Percentiles rank a stretch among this genome's conserved stretches.
phyloP scores from a whole-genome alignment of 2,113 vertebrate species.

The Origma solitaria region DNA sequence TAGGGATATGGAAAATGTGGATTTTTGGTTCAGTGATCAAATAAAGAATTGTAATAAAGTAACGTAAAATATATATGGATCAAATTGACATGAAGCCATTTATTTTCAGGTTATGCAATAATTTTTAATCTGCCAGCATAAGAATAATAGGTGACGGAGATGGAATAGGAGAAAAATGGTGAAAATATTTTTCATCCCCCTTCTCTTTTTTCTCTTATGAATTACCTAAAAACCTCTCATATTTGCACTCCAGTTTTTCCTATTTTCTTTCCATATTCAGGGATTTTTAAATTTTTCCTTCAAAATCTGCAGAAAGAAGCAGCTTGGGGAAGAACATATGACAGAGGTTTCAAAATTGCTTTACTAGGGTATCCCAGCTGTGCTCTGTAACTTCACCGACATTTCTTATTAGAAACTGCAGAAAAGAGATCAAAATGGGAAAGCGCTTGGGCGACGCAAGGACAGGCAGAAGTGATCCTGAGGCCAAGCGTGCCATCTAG shows the following conservation, averaged over 20 bases:
- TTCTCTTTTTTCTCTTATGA: background rate
- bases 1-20: background rate
- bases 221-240: background rate
- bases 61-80: background rate
- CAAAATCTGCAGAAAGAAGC: background rate
- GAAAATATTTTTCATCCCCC: background rate
- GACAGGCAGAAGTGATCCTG: background rate
- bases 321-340: background rate
- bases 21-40: background rate
- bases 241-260: background rate
- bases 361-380: background rate
- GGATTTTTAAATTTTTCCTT: background rate
- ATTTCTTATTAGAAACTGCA: background rate
- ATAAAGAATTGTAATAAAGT: background rate
- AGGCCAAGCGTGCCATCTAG: slow-evolving; percentile 78
- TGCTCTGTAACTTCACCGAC: background rate
- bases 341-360: background rate
- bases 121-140: background rate
- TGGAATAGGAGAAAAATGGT: background rate
- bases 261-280: background rate
- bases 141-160: background rate
- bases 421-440: accelerated
- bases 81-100: background rate
- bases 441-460: accelerated
- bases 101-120: background rate